Evolutionary conservation across 2,797 vertebrate genomes (phyloP), one percentile per base, ranked within the genome.

Genomic region (Pygocentrus nattereri): DNA sequence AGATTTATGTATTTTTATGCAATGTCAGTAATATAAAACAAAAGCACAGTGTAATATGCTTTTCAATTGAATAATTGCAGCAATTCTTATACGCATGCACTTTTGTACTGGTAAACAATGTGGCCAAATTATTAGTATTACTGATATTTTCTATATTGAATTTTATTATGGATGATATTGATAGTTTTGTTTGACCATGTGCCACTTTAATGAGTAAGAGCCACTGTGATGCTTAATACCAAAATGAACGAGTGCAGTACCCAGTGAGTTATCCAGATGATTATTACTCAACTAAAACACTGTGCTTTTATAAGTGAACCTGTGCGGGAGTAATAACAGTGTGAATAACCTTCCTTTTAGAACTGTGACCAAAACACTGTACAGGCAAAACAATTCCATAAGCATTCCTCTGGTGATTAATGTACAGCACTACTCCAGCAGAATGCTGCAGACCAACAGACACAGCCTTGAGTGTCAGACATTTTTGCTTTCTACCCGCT

Each of bases 361-460:
- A 78, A 38, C 13, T 16, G 16, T 21, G 1, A 56, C 56, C 52
- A n/a, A 68, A n/a, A 59, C 10, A 23, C 44, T 56, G 19, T 25
- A 72, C 25, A 72, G 50, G 27, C 49, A 19, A 54, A 72, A 30
- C 6, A 19, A 38, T 52, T 31, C 65, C n/a, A 52, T 54, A 73
- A 5, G 61, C 67, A 75, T 70, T 79, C 72, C 72, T 47, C 31
- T 34, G 5, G 2, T 71, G 47, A 76, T 71, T 47, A 74, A 68
- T 25, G 6, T 65, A 59, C 31, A 77, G 69, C 75, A 44, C 10
- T 44, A 77, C 12, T 65, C n/a, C 13, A 79, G 47, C 34, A 49
- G 25, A 80, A 27, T 49, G 52, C 34, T 23, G 13, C 31, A 23
- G 13, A 61, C 44, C 18, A 34, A 47, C 31, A 68, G 5, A 68